These are phyloP conservation scores for Uria aalge DNA, from an alignment of 2,113 vertebrate species.

Conservation along the genomic window DNA sequence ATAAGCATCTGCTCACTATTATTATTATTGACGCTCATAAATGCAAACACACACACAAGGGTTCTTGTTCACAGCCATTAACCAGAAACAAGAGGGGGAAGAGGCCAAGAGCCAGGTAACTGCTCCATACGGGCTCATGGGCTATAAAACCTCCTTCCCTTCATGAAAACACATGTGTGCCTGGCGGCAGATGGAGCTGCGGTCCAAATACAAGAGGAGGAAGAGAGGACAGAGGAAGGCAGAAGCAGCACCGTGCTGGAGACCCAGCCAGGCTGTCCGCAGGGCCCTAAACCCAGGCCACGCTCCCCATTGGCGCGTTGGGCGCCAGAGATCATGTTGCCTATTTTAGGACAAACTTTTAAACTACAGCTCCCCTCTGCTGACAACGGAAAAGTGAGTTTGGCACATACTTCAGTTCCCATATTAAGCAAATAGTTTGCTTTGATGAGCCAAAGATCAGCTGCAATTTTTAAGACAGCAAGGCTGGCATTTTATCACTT, in stretches of 20 bases:
- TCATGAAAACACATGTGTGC: background rate
- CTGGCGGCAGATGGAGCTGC: background rate
- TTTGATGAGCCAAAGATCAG: conserved; percentile 31
- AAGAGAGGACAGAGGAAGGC: background rate
- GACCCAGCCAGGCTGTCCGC: background rate
- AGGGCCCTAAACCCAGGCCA: background rate
- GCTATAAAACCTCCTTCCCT: background rate
- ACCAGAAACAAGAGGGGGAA: background rate
- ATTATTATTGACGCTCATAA: background rate
- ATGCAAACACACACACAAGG: accelerated
- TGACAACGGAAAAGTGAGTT: background rate
- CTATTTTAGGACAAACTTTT: background rate
- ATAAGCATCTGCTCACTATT: background rate
- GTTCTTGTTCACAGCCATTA: background rate
- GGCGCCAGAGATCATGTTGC: background rate
- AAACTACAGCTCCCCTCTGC: background rate
- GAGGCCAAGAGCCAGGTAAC: background rate
- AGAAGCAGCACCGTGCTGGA: background rate
- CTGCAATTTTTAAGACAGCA: conserved; percentile 30
- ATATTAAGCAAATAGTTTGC: background rate
- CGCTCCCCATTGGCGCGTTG: accelerated
- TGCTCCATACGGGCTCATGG: accelerated
- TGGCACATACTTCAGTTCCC: background rate
- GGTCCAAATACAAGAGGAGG: background rate
- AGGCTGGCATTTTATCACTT: conserved; percentile 10